Evolutionary conservation across 1,140 invertebrate species (phyloP), one percentile per base, ranked within the genome.

Genomic region (Polyergus mexicanus): DNA sequence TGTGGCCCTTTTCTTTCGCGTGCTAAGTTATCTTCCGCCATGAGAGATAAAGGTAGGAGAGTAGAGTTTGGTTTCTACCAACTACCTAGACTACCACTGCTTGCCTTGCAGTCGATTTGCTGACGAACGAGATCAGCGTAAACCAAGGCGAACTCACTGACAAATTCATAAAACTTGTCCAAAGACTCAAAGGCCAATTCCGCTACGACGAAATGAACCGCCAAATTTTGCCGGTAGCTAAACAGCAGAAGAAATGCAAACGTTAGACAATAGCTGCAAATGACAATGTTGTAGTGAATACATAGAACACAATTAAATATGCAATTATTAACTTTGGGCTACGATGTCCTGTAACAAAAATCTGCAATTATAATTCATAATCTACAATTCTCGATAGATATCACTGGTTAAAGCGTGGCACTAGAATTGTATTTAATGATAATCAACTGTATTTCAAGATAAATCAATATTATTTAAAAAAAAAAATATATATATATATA

Each of bases 201-300:
- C 95, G 96, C 96, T 94, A 96, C 95, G 95, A 99, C 96, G 96
- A 97, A 98, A 94, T 97, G 96, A 95, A 99, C 96, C 92, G 97
- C 97, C 95, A 99, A 96, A 95, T 96, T 97, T 95, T 98, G 98
- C 92, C 98, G 98, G 96, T 98, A 99, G 96, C 98, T 99, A 97
- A 95, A 97, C 96, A 97, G 92, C 76, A 95, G 92, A 95, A 95
- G 92, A 95, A 95, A 95, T 93, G 68, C 90, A 91, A 65, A 77
- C 8, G 92, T 95, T 95, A 95, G 94, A 93, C 51, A 91, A 85
- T 60, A 16, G 28, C 16, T 54, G 32, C 16, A 62, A 13, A 78
- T 16, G 13, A 13, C 32, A 11, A 44, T 38, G 11, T 69, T 28
- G 35, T 25, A 47, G 32, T 44, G 54, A 54, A 25, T 54, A 75